A percentile compares a stretch with the other conserved stretches of the same genome.
Evolutionary conservation across 2,113 vertebrate species (phyloP).

Genomic region (Uropsilus gracilis): DNA sequence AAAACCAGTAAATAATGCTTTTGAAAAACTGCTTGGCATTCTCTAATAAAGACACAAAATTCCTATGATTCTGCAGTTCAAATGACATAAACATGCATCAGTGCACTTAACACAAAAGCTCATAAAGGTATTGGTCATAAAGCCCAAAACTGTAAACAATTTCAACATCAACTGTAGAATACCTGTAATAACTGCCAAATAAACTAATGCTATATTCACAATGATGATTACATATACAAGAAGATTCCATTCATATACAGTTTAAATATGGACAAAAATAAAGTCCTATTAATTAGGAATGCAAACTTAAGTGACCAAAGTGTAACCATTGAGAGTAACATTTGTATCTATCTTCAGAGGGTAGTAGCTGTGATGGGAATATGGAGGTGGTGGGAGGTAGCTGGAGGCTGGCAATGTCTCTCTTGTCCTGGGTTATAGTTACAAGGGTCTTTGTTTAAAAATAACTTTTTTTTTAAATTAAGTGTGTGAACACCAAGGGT

Average conservation of each 20-base stretch:
- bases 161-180: constrained; percentile 20
- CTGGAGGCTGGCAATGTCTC: not conserved
- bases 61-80: not conserved
- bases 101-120: constrained; percentile 16
- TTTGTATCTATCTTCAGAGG: not conserved
- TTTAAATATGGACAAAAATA: not conserved
- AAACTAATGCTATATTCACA: not conserved
- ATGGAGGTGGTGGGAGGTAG: not conserved
- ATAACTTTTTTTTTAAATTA: not conserved
- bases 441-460: not conserved
- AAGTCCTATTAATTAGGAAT: not conserved
- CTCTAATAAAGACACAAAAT: constrained; percentile 2
- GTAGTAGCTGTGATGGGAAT: not conserved
- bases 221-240: not conserved
- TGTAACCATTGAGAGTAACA: not conserved
- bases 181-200: not conserved
- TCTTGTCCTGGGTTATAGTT: not conserved
- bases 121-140: constrained; percentile 8
- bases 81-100: not conserved
- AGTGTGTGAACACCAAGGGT: no score
- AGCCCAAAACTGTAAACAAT: not conserved
- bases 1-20: constrained; percentile 8
- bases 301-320: not conserved
- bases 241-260: constrained; percentile 32
- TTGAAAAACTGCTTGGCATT: not conserved